Evolutionary conservation across 2,797 vertebrate species (phyloP), one percentile per base, ranked within the genome.

Genomic region (Poecilia velifera): DNA sequence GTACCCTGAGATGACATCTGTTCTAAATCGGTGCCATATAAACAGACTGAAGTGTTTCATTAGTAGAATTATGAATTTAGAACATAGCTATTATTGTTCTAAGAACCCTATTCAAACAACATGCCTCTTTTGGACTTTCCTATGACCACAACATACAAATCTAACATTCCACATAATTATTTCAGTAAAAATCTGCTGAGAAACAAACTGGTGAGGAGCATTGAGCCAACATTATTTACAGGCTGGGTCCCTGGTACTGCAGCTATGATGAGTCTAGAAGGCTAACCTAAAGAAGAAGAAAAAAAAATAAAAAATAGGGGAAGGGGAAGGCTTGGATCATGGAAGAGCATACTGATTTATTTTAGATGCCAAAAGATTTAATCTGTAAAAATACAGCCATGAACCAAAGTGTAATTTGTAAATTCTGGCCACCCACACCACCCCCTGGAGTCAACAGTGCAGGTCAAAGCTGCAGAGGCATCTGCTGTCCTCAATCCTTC

Each of bases 381-480:
- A 41, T 74, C 20, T n/a, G n/a, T 41, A 7, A 57, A 74, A 57
- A 57, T 41, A 25, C 20, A 68, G 36, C 36, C 34, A 22, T 41
- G 34, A 68, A 68, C 43, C 43, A 72, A 34, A 72, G 45, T 47
- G 71, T 31, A 51, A 68, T 73, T 51, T 73, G 31, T 51, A 51
- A 34, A 73, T 36, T 22, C 18, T 49, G 20, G 31, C 31, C 36
- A 34, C 18, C 46, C 46, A 73, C 46, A 73, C 46, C 28, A 72
- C 7, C n/a, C 45, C 16, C 46, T 41, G 64, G 20, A 41, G 64
- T 68, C 64, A 41, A 41, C 28, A 22, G 20, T 41, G 20, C 36
- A 41, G 34, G 36, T 41, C 7, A 39, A 68, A 34, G 64, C 36
- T 6, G 4, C 20, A 10, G 31, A 39, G 3, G 64, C 64, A 41